These are phyloP conservation scores for Chauna torquata DNA, from an alignment of 2,113 vertebrate species.

Conservation along the genomic window DNA sequence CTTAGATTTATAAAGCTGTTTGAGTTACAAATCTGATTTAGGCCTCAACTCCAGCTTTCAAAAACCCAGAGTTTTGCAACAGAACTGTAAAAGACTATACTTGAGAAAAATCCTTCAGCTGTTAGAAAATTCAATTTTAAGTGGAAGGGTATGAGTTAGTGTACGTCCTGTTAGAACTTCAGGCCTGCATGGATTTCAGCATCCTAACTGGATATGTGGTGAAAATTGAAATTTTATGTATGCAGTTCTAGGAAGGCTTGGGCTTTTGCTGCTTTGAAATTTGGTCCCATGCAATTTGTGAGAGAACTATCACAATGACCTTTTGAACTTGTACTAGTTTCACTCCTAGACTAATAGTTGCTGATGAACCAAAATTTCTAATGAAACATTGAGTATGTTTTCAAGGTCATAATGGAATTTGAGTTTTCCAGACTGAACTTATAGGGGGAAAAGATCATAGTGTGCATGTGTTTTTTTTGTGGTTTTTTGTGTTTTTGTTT, in stretches of 20 bases:
- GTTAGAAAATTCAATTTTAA: conserved; percentile 31
- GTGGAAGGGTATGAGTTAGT: conserved; percentile 20
- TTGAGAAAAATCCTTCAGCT: not conserved
- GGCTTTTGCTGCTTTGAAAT: not conserved
- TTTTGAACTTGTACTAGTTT: not conserved
- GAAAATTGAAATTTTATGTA: not conserved
- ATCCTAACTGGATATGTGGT: not conserved
- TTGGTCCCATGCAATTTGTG: not conserved
- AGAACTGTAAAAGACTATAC: not conserved
- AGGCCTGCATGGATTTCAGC: not conserved
- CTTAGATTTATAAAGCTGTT: not conserved
- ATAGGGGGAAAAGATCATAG: not conserved
- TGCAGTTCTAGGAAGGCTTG: not conserved
- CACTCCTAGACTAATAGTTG: not conserved
- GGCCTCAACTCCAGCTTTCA: not conserved
- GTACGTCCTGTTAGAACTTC: not conserved
- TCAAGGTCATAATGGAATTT: not conserved
- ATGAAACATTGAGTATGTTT: not conserved
- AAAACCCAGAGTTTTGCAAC: not conserved
- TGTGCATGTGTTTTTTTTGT: not conserved
- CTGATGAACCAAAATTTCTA: not conserved
- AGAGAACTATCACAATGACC: not conserved
- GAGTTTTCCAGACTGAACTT: not conserved
- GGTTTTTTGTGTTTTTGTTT: too few species aligned
- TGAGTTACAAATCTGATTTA: not conserved